Evolutionary conservation across 2,113 vertebrate species (phyloP), one percentile per base, ranked within the genome.

Genomic region (Perca schrenkii): DNA sequence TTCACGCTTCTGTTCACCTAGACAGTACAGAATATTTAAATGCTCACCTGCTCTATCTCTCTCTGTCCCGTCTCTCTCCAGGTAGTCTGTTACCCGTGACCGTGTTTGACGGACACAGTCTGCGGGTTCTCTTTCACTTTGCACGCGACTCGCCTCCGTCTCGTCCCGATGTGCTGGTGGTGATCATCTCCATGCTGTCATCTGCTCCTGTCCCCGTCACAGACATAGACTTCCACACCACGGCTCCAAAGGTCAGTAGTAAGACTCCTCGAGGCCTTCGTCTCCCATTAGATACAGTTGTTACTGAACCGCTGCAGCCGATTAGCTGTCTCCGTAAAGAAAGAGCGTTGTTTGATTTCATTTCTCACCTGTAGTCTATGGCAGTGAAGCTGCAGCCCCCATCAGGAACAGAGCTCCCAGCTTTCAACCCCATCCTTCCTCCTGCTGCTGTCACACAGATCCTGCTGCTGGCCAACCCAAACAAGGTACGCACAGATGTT

Each of bases 111-210:
- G 96, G 96, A 79, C 97, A 97, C 49, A 98, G 98, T 87, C 96
- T 99, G 92, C 97, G 97, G 0, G 96, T 99, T 68, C 96, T 99
- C 70, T 97, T 99, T 93, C 98, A 99, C 87, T 99, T 99, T 0
- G 97, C 98, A 6, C 96, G 95, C 0, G 96, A 98, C 80, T 94
- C 95, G 0, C 96, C 98, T 53, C 96, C 96, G 0, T 96, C 95
- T 63, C 96, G 97, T 66, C 95, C 97, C 0, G 98, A 99, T 0
- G 95, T 99, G 82, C 94, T 99, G 67, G 98, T 99, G 86, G 98
- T 99, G 76, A 99, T 99, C 86, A 97, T 99, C 36, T 99, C 98
- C 69, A 99, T 99, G 98, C 93, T 99, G 53, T 99, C 98, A 60
- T 99, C 98, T 0, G 97, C 98, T 4, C 97, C 98, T 0, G 90